These are phyloP conservation scores for Hypanus sabinus DNA, from an alignment of 2,113 vertebrate genomes.

Conservation along the genomic window DNA sequence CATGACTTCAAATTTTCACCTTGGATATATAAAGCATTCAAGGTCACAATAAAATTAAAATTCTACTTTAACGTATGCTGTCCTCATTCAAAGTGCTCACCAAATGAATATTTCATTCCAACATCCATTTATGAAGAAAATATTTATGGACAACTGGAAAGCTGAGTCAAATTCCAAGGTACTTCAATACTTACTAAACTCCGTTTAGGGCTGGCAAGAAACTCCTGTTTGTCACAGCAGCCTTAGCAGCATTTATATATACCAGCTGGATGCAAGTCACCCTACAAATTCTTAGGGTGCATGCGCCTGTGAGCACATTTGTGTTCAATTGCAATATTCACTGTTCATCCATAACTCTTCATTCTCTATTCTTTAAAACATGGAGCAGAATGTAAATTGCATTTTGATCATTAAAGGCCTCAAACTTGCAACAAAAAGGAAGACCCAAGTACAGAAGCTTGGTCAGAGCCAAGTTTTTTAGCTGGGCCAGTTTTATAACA, in stretches of 20 bases:
- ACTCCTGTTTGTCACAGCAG: background rate
- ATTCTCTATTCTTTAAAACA: background rate
- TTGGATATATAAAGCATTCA: background rate
- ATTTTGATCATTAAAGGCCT: background rate
- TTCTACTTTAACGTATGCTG: background rate
- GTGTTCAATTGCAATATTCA: background rate
- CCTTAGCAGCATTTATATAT: background rate
- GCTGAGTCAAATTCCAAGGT: background rate
- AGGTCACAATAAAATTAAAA: background rate
- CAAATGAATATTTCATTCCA: background rate
- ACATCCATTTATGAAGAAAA: background rate
- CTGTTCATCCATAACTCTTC: background rate
- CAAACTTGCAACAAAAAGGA: background rate
- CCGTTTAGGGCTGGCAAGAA: background rate
- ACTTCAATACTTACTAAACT: background rate
- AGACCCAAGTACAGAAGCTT: background rate
- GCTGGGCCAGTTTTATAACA: background rate
- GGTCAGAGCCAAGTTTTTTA: background rate
- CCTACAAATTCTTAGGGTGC: background rate
- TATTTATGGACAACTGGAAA: background rate
- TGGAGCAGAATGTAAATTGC: slow-evolving; percentile 4
- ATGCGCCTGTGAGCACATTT: background rate
- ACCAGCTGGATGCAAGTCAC: background rate
- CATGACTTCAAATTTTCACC: too few species aligned
- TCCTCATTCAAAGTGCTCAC: background rate